These are phyloP conservation scores for Argyresthia goedartella DNA, from an alignment of 2,888 invertebrate genomes.

Conservation along the genomic window DNA sequence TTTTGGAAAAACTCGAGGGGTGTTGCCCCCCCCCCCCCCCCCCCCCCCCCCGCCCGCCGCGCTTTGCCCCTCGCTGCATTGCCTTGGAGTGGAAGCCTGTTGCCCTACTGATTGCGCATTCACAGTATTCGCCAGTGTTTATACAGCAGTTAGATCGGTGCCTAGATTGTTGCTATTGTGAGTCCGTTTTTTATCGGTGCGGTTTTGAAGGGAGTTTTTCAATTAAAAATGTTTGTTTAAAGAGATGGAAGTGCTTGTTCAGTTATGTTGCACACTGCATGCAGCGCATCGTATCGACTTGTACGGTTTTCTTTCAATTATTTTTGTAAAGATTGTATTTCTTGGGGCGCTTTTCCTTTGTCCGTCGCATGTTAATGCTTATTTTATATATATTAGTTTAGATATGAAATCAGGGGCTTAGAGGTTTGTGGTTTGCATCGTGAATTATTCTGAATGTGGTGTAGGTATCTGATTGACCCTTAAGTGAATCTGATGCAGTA, in stretches of 20 bases:
- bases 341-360: too few relatives aligned
- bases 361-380: too few relatives aligned
- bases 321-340: too few relatives aligned
- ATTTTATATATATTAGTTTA: too few relatives aligned
- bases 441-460: too few relatives aligned
- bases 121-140: conserved; percentile 48
- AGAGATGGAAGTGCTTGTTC: conserved; percentile 36
- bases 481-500: too few relatives aligned
- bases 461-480: too few relatives aligned
- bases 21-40: conserved; percentile 6
- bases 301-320: too few relatives aligned
- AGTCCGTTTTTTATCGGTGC: conserved; percentile 52
- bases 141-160: conserved; percentile 64
- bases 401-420: too few relatives aligned
- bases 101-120: conserved; percentile 70
- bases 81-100: conserved; percentile 46
- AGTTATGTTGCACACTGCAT: conserved; percentile 15
- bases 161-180: conserved; percentile 68
- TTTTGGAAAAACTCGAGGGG: conserved; percentile 30
- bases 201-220: conserved; percentile 52
- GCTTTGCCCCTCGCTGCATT: conserved; percentile 20
- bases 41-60: conserved; percentile 20
- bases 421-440: too few relatives aligned
- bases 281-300: too few relatives aligned
- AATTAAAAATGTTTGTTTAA: conserved; percentile 39